Conservation (phyloP, 2,113 vertebrate genomes). For the Micronycteris hirsuta region DNA sequence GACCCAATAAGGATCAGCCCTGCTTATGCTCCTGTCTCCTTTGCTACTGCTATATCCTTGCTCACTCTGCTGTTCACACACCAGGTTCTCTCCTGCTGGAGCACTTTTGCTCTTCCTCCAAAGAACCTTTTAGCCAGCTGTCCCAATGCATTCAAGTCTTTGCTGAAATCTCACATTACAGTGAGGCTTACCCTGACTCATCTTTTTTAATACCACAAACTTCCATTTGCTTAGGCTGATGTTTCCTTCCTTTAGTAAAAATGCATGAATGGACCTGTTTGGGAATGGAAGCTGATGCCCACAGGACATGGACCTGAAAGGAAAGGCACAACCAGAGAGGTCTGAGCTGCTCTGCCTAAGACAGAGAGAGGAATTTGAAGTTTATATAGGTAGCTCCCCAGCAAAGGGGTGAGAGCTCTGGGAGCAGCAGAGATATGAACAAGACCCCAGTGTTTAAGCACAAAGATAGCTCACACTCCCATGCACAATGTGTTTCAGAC, state of each 20-base stretch:
- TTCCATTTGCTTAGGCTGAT: not conserved
- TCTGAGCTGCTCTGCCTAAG: not conserved
- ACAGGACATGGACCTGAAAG: not conserved
- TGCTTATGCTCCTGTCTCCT: accelerated
- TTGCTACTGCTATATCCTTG: not conserved
- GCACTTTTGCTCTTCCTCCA: not conserved
- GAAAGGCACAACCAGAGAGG: not conserved
- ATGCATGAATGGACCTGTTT: not conserved
- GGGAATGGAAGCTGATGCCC: not conserved
- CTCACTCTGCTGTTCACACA: not conserved
- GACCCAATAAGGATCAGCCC: not conserved
- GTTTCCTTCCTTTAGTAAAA: not conserved
- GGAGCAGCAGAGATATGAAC: not conserved
- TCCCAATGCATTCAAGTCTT: not conserved
- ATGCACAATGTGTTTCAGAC: not conserved
- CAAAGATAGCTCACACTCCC: not conserved
- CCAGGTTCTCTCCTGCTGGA: not conserved
- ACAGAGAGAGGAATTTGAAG: not conserved
- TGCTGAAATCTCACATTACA: not conserved
- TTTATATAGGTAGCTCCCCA: not conserved
- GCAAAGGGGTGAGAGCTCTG: no score
- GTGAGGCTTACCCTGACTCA: not conserved
- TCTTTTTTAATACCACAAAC: not conserved
- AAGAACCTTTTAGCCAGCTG: not conserved
- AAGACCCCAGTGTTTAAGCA: not conserved